A percentile compares a stretch with the other conserved stretches of the same genome.
Evolutionary conservation across 2,888 invertebrate species (phyloP).

Genomic region (Yponomeuta plumbellus): DNA sequence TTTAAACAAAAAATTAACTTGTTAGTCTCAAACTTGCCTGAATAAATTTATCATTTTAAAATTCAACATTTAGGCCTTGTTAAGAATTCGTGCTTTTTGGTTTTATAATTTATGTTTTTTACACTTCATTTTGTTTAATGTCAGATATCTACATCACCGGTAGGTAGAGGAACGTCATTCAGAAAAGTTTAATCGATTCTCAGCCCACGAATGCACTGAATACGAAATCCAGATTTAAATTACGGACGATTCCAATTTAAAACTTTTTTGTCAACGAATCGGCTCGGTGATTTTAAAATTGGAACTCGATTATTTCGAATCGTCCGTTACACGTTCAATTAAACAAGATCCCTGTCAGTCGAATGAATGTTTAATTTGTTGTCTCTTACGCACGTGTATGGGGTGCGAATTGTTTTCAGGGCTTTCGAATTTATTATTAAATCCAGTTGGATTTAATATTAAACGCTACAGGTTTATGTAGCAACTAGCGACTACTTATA

Average conservation of each 20-base stretch:
- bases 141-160: not conserved
- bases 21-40: no score
- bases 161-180: not conserved
- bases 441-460: not conserved
- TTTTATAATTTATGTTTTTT: not conserved
- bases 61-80: no score
- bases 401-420: not conserved
- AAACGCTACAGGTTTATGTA: not conserved
- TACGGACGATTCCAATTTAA: conserved; percentile 8
- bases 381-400: conserved; percentile 10
- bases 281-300: conserved; percentile 30
- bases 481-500: no score
- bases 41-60: no score
- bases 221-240: conserved; percentile 17
- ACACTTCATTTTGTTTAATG: not conserved
- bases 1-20: no score
- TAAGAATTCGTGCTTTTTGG: no score
- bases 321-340: conserved; percentile 26
- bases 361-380: conserved; percentile 10
- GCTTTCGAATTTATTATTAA: not conserved
- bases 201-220: conserved; percentile 1
- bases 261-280: conserved; percentile 29
- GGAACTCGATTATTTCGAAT: conserved; percentile 29
- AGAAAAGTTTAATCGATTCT: conserved; percentile 6
- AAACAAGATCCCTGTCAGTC: conserved; percentile 31